phyloP scores from a whole-genome alignment of 2,113 vertebrate species.

The Phrynocephalus versicolor region DNA sequence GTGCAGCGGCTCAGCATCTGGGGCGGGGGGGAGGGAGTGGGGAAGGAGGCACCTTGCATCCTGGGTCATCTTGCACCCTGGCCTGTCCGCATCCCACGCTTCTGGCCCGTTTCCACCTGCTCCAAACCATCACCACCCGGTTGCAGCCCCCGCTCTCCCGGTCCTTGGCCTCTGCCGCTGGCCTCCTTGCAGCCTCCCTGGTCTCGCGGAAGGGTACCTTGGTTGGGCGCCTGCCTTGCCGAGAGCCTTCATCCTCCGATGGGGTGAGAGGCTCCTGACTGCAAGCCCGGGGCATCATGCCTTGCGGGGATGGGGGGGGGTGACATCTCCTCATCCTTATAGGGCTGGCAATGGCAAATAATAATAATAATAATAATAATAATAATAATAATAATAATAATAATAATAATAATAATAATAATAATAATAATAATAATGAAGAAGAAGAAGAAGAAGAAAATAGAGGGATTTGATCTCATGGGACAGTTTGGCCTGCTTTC shows the following conservation, averaged over 20 bases:
- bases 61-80: too few relatives aligned
- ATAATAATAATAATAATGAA: too few relatives aligned
- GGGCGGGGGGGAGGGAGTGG: too few relatives aligned
- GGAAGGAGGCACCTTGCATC: too few relatives aligned
- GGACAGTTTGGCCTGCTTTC: background rate
- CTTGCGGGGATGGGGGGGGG: background rate
- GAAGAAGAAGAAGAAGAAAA: too few relatives aligned
- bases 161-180: background rate
- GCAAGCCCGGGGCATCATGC: background rate
- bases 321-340: too few relatives aligned
- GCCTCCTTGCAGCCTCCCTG: background rate
- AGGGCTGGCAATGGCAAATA: too few relatives aligned
- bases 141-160: background rate
- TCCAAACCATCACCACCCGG: too few relatives aligned
- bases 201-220: background rate
- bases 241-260: background rate
- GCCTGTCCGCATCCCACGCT: background rate
- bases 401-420: too few relatives aligned
- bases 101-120: background rate
- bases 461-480: background rate
- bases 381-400: too few relatives aligned
- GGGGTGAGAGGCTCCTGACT: constrained; percentile 8
- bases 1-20: too few relatives aligned
- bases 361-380: too few relatives aligned
- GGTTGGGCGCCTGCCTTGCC: constrained; percentile 25